These are phyloP conservation scores for Sebastes oblongus DNA, from an alignment of 2,797 vertebrate genomes.

Conservation along the genomic window DNA sequence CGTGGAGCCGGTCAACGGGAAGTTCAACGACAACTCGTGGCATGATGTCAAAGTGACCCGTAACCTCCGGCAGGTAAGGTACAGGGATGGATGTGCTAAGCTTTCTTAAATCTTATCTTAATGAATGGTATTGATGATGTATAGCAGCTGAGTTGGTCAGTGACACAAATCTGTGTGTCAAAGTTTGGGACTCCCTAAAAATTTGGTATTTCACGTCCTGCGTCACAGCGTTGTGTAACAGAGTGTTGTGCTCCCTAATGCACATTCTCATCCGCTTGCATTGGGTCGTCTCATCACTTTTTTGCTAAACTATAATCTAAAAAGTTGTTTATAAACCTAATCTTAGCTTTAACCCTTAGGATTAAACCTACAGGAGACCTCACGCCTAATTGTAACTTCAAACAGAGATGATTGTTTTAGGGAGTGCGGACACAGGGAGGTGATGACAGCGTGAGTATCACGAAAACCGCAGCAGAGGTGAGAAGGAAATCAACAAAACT, in stretches of 20 bases:
- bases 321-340: too few relatives aligned
- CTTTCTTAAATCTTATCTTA: neutral
- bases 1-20: constrained; percentile 95
- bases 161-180: neutral
- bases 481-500: neutral
- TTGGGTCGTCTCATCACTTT: neutral
- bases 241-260: too few relatives aligned
- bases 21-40: constrained; percentile 98
- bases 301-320: too few relatives aligned
- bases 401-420: too few relatives aligned
- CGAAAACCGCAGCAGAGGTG: neutral
- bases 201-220: too few relatives aligned
- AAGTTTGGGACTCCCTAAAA: too few relatives aligned
- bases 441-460: neutral
- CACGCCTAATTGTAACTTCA: too few relatives aligned
- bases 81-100: neutral
- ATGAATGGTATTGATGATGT: neutral
- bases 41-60: constrained; percentile 98
- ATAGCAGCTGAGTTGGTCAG: neutral
- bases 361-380: too few relatives aligned
- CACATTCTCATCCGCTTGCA: neutral
- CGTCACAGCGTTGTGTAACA: too few relatives aligned
- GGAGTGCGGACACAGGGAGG: too few relatives aligned
- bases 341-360: too few relatives aligned
- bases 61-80: constrained; percentile 96